phyloP scores from a whole-genome alignment of 2,888 invertebrate genomes.

The Gasteruption jaculator region DNA sequence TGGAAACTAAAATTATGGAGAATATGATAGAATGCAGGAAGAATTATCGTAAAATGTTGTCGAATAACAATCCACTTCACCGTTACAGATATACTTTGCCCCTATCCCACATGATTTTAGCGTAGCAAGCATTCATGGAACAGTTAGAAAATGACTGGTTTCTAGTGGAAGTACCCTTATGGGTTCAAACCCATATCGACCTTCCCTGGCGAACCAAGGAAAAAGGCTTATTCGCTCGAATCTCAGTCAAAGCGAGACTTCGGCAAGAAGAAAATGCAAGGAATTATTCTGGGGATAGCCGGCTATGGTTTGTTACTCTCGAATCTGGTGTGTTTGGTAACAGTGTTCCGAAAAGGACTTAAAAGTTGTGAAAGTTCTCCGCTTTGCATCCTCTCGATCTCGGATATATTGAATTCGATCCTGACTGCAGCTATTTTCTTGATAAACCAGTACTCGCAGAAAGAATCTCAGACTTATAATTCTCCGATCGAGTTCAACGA shows the following conservation, averaged over 20 bases:
- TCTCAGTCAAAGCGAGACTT: background rate
- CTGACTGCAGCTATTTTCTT: conserved; percentile 23
- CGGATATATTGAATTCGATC: conserved; percentile 35
- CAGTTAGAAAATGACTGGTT: too few species aligned
- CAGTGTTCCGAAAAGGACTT: conserved; percentile 29
- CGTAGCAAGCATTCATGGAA: conserved; percentile 13
- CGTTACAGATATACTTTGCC: conserved; percentile 7
- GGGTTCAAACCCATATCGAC: too few species aligned
- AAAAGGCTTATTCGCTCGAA: background rate
- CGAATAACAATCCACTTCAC: background rate
- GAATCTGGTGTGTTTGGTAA: conserved; percentile 30
- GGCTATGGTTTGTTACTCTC: conserved; percentile 33
- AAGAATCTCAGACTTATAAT: too few species aligned
- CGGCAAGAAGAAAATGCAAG: conserved; percentile 29
- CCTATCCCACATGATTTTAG: conserved; percentile 16
- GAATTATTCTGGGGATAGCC: conserved; percentile 24
- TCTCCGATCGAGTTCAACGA: background rate
- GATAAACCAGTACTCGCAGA: too few species aligned
- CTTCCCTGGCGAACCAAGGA: too few species aligned
- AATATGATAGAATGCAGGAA: background rate
- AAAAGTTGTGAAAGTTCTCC: conserved; percentile 26
- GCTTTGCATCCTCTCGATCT: conserved; percentile 32
- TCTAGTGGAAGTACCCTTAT: too few species aligned
- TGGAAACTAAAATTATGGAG: background rate
- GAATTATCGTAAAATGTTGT: conserved; percentile 1